These are phyloP conservation scores for Listrodromus nycthemerus DNA, from an alignment of 2,888 invertebrate genomes.

Conservation along the genomic window DNA sequence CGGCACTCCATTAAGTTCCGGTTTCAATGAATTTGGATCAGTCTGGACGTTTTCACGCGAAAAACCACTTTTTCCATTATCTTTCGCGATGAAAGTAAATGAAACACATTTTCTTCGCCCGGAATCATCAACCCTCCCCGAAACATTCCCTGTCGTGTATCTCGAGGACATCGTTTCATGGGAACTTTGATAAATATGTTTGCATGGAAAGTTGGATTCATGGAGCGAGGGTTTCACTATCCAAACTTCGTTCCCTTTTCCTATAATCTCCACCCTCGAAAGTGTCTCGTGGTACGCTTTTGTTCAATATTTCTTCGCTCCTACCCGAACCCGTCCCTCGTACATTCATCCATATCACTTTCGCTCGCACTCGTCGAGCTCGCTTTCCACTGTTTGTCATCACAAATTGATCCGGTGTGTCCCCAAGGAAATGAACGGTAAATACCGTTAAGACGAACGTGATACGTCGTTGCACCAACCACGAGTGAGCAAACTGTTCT, in stretches of 20 bases:
- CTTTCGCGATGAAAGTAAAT: background rate
- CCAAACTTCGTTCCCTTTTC: constrained; percentile 30
- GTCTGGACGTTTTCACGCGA: background rate
- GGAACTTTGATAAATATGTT: constrained; percentile 4
- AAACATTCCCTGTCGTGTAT: background rate
- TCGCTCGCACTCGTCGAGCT: constrained; percentile 60
- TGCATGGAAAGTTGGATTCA: constrained; percentile 8
- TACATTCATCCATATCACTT: constrained; percentile 63
- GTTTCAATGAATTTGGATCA: too few relatives aligned
- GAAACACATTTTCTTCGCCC: background rate
- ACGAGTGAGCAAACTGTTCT: background rate
- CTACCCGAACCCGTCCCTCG: constrained; percentile 18
- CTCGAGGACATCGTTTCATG: background rate
- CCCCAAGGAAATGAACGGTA: constrained; percentile 65
- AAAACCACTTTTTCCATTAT: background rate
- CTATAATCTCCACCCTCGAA: constrained; percentile 19
- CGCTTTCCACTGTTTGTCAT: constrained; percentile 64
- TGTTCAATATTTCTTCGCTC: background rate
- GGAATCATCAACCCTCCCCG: background rate
- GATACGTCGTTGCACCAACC: constrained; percentile 26
- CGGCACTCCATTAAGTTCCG: too few relatives aligned
- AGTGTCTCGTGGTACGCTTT: constrained; percentile 11
- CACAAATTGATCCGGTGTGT: constrained; percentile 64
- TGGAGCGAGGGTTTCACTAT: background rate
- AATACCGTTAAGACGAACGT: constrained; percentile 63